phyloP scores from a whole-genome alignment of 2,113 vertebrate species.

The Corythoichthys haematopterus region DNA sequence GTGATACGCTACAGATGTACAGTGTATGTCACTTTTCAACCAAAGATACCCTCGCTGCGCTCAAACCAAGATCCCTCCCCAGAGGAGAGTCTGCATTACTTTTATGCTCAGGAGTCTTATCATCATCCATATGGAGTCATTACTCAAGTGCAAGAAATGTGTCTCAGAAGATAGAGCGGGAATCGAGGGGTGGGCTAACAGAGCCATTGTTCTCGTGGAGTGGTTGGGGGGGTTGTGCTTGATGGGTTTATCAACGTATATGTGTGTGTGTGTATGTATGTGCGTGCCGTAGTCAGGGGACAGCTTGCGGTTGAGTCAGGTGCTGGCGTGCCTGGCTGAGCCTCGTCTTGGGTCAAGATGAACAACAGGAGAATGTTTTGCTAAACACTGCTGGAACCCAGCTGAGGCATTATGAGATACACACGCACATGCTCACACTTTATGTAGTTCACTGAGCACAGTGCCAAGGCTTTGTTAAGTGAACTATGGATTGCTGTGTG shows the following conservation, averaged over 20 bases:
- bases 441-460: slow-evolving; percentile 73
- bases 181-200: slow-evolving; percentile 23
- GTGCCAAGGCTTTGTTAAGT: slow-evolving; percentile 69
- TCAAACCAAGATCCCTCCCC: slow-evolving; percentile 22
- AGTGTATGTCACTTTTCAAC: slow-evolving; percentile 17
- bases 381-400: slow-evolving; percentile 70
- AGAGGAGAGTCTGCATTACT: slow-evolving; percentile 25
- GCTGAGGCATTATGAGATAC: slow-evolving; percentile 71
- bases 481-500: slow-evolving; percentile 24
- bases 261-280: slow-evolving; percentile 8
- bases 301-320: slow-evolving; percentile 25
- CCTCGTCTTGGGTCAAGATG: slow-evolving; percentile 52
- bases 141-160: slow-evolving; percentile 43
- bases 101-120: slow-evolving; percentile 33
- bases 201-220: slow-evolving; percentile 49
- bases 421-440: slow-evolving; percentile 8
- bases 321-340: slow-evolving; percentile 30
- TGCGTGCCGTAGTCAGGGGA: background rate
- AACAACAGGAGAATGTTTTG: slow-evolving; percentile 68
- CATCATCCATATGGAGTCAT: slow-evolving; percentile 45
- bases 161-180: slow-evolving; percentile 37
- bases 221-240: slow-evolving; percentile 29
- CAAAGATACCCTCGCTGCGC: slow-evolving; percentile 22
- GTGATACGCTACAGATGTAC: slow-evolving; percentile 7
- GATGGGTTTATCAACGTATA: slow-evolving; percentile 3